Evolutionary conservation across 2,113 vertebrate genomes (phyloP), one percentile per base, ranked within the genome.

Genomic region (Sardina pilchardus): DNA sequence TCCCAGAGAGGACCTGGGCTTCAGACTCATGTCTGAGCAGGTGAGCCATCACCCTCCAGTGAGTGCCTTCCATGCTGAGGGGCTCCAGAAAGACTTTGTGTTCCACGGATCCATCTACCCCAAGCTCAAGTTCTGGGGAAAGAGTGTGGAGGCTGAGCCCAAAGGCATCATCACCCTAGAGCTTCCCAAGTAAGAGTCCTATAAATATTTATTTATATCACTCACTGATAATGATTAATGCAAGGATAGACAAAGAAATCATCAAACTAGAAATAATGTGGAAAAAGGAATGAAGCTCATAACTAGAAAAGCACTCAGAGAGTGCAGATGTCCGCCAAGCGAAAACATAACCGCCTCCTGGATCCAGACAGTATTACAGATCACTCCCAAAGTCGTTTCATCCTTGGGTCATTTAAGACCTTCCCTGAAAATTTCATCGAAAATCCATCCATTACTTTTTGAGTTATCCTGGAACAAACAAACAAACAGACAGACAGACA

Each of bases 61-160:
- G 90, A 99, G 98, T 83, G 98, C 98, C 86, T 99, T 99, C 93
- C 97, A 99, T 16, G 98, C 98, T 0, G 98, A 99, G 94, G 98
- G 98, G 16, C 90, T 99, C 86, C 94, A 96, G 91, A 95, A 96
- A 0, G 97, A 99, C 91, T 99, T 99, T 92, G 94, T 98, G 81
- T 99, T 99, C 91, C 98, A 99, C 75, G 98, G 98, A 81, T 99
- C 98, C 43, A 97, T 99, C 91, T 99, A 99, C 88, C 98, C 98
- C 71, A 99, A 99, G 94, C 97, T 99, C 44, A 99, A 99, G 91
- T 99, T 99, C 92, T 99, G 98, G 98, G 98, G 98, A 3, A 99
- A 99, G 92, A 99, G 98, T 0, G 98, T 99, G 84, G 98, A 99
- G 94, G 98, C 98, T 0, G 98, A 99, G 86, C 98, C 98, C 0